These are phyloP conservation scores for Drosophila antonietae DNA, from an alignment of 2,888 invertebrate genomes.

Conservation along the genomic window DNA sequence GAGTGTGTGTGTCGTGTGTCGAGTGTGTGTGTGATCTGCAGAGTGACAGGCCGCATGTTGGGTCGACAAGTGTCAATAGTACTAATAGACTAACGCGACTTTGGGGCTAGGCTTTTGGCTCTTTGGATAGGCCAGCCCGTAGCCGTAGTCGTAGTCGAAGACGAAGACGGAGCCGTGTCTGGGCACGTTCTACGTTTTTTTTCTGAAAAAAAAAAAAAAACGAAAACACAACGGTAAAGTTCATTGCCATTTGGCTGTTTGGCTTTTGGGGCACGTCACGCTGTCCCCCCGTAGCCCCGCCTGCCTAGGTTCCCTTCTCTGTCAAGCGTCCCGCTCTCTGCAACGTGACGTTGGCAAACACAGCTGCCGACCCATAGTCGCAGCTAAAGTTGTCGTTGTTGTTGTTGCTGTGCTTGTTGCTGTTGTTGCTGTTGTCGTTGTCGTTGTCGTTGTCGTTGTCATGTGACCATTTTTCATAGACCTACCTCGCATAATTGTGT, in stretches of 20 bases:
- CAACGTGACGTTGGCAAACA: constrained; percentile 66
- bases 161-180: constrained; percentile 35
- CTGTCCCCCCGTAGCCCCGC: constrained; percentile 11
- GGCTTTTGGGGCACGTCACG: constrained; percentile 60
- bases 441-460: constrained; percentile 33
- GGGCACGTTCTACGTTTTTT: constrained; percentile 43
- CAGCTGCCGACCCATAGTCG: constrained; percentile 67
- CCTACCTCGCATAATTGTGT: constrained; percentile 30
- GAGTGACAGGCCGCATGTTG: constrained; percentile 72
- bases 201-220: constrained; percentile 52
- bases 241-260: constrained; percentile 77
- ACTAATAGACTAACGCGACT: constrained; percentile 74
- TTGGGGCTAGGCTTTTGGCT: constrained; percentile 38
- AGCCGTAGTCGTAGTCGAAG: constrained; percentile 7
- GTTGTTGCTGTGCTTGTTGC: constrained; percentile 16
- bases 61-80: constrained; percentile 82
- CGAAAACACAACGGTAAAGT: constrained; percentile 73
- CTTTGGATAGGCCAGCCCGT: constrained; percentile 17
- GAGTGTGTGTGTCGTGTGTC: constrained; percentile 11
- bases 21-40: constrained; percentile 62
- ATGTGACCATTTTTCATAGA: constrained; percentile 72
- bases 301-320: neutral
- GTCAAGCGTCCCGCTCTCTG: neutral
- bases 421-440: constrained; percentile 1
- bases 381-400: constrained; percentile 18